These are phyloP conservation scores for Ophioninae sp. DNA, from an alignment of 2,888 invertebrate genomes.

Conservation along the genomic window DNA sequence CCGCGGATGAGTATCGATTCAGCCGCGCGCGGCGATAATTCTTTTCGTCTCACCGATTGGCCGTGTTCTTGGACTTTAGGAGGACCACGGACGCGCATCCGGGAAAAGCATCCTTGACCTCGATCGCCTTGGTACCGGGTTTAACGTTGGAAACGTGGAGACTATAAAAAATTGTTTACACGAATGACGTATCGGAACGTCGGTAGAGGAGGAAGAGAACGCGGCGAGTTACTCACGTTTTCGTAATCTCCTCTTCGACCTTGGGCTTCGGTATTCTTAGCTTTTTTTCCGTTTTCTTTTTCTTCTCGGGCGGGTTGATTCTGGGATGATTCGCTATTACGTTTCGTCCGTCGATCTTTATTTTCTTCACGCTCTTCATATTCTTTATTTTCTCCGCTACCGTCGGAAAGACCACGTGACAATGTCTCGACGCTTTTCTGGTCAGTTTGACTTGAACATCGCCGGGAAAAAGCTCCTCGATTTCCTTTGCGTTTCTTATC, in stretches of 20 bases:
- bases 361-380: conserved; percentile 65
- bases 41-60: conserved; percentile 54
- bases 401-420: conserved; percentile 71
- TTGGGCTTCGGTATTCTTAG: conserved; percentile 66
- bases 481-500: conserved; percentile 69
- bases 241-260: conserved; percentile 62
- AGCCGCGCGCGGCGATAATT: neutral
- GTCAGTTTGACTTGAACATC: conserved; percentile 70
- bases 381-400: conserved; percentile 71
- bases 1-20: neutral
- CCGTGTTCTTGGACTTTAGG: conserved; percentile 61
- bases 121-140: conserved; percentile 66
- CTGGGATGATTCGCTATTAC: conserved; percentile 64
- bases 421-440: conserved; percentile 71
- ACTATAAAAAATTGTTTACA: conserved; percentile 58
- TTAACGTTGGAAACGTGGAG: conserved; percentile 72
- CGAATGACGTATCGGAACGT: neutral
- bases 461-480: conserved; percentile 71
- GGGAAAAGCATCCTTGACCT: conserved; percentile 70
- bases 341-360: conserved; percentile 67
- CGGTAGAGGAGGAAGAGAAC: neutral
- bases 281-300: conserved; percentile 60
- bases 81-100: conserved; percentile 68
- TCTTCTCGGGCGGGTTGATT: conserved; percentile 43
- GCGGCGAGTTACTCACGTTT: conserved; percentile 68